phyloP scores from a whole-genome alignment of 2,888 invertebrate genomes.

The Tridacna gigas region DNA sequence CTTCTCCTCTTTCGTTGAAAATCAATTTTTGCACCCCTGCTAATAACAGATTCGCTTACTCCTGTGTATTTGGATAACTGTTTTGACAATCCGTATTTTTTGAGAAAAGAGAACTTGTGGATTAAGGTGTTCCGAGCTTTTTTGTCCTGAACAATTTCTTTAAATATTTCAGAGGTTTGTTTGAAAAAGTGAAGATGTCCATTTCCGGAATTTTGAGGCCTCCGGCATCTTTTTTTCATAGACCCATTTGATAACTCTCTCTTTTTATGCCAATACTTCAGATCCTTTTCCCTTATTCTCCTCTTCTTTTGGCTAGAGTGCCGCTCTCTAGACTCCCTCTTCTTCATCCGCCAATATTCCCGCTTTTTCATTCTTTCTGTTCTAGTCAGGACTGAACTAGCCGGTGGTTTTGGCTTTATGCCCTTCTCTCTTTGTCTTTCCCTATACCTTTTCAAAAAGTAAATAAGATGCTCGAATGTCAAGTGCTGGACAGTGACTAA shows the following conservation, averaged over 20 bases:
- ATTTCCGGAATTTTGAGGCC: constrained; percentile 1
- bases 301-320: constrained; percentile 2
- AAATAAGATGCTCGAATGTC: too few relatives aligned
- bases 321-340: constrained; percentile 9
- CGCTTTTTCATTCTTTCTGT: neutral
- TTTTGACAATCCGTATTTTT: constrained; percentile 1
- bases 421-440: constrained; percentile 13
- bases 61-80: constrained; percentile 16
- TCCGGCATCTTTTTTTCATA: constrained; percentile 4
- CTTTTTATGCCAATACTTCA: constrained; percentile 6
- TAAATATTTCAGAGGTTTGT: neutral
- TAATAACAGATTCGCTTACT: constrained; percentile 3
- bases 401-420: neutral
- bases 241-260: neutral
- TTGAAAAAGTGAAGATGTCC: neutral
- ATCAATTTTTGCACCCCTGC: constrained; percentile 10
- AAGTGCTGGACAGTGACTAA: too few relatives aligned
- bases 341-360: constrained; percentile 4
- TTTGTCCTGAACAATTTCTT: constrained; percentile 20
- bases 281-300: constrained; percentile 6
- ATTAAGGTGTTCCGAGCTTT: constrained; percentile 6
- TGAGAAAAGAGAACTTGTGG: constrained; percentile 13
- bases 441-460: constrained; percentile 5
- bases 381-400: constrained; percentile 10
- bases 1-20: constrained; percentile 13